These are phyloP conservation scores for Pollachius pollachius DNA, from an alignment of 2,113 vertebrate genomes.

Conservation along the genomic window DNA sequence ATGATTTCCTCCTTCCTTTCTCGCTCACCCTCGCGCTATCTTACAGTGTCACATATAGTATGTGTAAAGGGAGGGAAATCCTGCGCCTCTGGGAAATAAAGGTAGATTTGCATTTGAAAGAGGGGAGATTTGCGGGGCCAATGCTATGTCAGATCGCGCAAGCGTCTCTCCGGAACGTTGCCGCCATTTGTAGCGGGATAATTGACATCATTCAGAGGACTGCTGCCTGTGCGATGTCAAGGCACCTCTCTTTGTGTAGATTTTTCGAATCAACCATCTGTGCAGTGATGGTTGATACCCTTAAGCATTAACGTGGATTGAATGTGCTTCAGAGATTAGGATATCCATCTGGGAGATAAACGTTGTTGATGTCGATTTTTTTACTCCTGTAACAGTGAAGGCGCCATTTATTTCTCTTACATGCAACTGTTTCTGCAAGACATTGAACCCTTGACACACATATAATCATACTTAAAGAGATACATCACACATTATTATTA, in stretches of 20 bases:
- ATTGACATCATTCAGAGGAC: slow-evolving; percentile 46
- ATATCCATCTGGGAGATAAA: too few species aligned
- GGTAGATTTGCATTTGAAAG: slow-evolving; percentile 57
- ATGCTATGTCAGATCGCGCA: slow-evolving; percentile 39
- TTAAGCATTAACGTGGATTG: too few species aligned
- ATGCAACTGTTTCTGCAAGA: too few species aligned
- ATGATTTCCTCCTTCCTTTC: slow-evolving; percentile 5
- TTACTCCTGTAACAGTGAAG: too few species aligned
- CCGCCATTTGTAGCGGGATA: slow-evolving; percentile 54
- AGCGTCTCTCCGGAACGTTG: slow-evolving; percentile 42
- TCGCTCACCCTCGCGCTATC: slow-evolving; percentile 8
- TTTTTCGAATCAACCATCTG: slow-evolving; percentile 34
- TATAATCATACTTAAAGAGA: too few species aligned
- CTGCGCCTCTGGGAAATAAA: slow-evolving; percentile 34
- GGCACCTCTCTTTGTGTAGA: slow-evolving; percentile 28
- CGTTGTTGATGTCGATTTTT: too few species aligned
- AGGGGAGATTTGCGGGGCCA: slow-evolving; percentile 41
- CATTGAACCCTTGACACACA: too few species aligned
- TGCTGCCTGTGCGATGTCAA: slow-evolving; percentile 26
- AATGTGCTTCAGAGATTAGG: too few species aligned
- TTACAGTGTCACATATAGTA: slow-evolving; percentile 21
- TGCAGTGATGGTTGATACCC: too few species aligned
- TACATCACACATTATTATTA: too few species aligned
- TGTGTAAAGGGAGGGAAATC: slow-evolving; percentile 28
- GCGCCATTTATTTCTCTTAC: too few species aligned